Base-by-base conservation (phyloP, 2,113 vertebrate genomes). In the Bucco capensis region DNA sequence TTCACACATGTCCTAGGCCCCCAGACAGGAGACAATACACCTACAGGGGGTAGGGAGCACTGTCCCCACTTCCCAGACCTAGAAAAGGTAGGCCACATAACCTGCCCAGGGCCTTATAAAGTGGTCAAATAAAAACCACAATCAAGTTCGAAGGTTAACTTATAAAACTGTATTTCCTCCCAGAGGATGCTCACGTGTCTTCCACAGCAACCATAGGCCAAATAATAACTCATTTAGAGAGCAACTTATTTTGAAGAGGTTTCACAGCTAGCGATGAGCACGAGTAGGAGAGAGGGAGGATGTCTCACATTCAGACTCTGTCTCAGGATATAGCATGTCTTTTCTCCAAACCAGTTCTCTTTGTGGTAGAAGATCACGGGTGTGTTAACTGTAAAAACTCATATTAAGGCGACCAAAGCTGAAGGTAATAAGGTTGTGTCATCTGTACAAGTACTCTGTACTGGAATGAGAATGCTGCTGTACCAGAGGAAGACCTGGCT, bases 321-420 rank as follows among this genome's bases (percentile, higher is more conserved):
- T 79, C 83, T 95, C 89, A 85, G 78, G 49, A 80, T 85, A 65
- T 46, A 85, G 33, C 60, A 12, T 33, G 49, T 77, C 72, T 92
- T 73, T 83, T 77, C 60, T 76, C 94, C 89, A 93, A 90, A 83
- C 23, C 38, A 88, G 71, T 67, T 91, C 40, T 88, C 82, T 94
- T 35, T 94, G 91, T 85, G 85, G 89, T 94, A 1, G 9, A 88
- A 88, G 67, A 94, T 77, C 79, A 83, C 0, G 38, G 56, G 54
- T 31, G 72, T 88, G 79, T 83, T 96, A 94, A 94, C 93, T 91
- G 92, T 81, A 96, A 95, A 95, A 92, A 80, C 72, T 88, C 79
- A 73, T 89, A 93, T 92, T 87, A 83, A 89, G 87, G 64, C 8
- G 0, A 70, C 77, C 2, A 0, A 86, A 93, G 66, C 62, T 10